phyloP scores from a whole-genome alignment of 2,797 vertebrate species.

The Sebastes steindachneri region DNA sequence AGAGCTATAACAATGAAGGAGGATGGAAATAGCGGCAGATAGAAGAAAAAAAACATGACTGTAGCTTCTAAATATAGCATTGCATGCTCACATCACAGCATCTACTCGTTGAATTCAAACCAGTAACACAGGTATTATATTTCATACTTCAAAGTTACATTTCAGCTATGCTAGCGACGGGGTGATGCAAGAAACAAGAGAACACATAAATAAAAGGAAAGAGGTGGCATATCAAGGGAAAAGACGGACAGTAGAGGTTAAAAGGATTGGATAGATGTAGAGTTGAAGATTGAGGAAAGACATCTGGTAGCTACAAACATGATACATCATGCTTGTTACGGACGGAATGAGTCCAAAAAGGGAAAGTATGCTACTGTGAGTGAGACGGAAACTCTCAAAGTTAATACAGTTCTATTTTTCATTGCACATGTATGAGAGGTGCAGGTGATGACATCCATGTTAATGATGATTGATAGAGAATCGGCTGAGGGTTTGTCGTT shows the following conservation, averaged over 20 bases:
- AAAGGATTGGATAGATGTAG: constrained; percentile 23
- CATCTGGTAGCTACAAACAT: constrained; percentile 67
- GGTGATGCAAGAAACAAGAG: constrained; percentile 61
- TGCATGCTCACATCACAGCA: constrained; percentile 73
- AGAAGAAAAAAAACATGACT: constrained; percentile 50
- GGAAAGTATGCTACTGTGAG: constrained; percentile 43
- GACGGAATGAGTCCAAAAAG: constrained; percentile 51
- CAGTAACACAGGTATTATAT: constrained; percentile 47
- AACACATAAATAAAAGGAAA: constrained; percentile 48
- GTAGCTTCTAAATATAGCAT: constrained; percentile 52
- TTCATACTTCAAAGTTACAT: constrained; percentile 49
- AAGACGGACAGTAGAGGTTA: constrained; percentile 26
- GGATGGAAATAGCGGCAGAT: constrained; percentile 43
- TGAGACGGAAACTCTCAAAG: constrained; percentile 39
- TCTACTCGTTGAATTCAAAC: constrained; percentile 59
- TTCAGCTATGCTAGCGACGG: constrained; percentile 43
- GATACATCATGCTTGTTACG: constrained; percentile 78
- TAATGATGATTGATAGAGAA: constrained; percentile 73
- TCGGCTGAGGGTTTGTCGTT: constrained; percentile 52
- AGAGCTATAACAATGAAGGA: constrained; percentile 30
- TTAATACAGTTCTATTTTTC: constrained; percentile 48
- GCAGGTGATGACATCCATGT: constrained; percentile 74
- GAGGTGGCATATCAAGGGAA: constrained; percentile 52
- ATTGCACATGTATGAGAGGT: constrained; percentile 58
- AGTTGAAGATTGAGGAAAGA: constrained; percentile 35